Evolutionary conservation across 2,797 vertebrate species (phyloP).

Genomic region (Artibeus lituratus): DNA sequence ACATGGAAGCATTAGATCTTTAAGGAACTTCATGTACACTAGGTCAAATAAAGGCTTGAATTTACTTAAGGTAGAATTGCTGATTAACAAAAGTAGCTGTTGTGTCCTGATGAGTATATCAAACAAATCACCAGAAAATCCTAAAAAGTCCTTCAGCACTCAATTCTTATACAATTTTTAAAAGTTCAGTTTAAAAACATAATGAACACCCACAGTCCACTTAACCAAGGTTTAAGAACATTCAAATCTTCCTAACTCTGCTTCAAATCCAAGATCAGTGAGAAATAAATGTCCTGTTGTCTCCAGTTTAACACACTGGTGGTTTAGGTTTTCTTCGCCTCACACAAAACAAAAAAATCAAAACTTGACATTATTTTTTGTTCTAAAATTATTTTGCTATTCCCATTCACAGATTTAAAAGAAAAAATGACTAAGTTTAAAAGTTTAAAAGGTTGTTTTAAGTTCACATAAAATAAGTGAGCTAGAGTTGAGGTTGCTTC

Average conservation of each 20-base stretch:
- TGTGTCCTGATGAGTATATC: constrained; percentile 69
- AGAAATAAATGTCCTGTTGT: constrained; percentile 62
- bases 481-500: constrained; percentile 56
- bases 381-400: constrained; percentile 69
- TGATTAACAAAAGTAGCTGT: constrained; percentile 79
- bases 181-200: constrained; percentile 68
- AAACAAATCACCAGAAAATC: constrained; percentile 73
- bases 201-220: constrained; percentile 78
- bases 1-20: constrained; percentile 81
- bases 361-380: constrained; percentile 65
- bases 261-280: constrained; percentile 76
- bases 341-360: constrained; percentile 61
- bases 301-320: constrained; percentile 67
- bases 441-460: constrained; percentile 73
- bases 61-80: constrained; percentile 70
- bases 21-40: constrained; percentile 85
- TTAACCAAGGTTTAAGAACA: constrained; percentile 75
- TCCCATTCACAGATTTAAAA: constrained; percentile 76
- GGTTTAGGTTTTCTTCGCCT: constrained; percentile 61
- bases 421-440: constrained; percentile 77
- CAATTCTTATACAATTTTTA: constrained; percentile 72
- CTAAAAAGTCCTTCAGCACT: constrained; percentile 70
- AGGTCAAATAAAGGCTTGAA: constrained; percentile 69
- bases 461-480: constrained; percentile 66
- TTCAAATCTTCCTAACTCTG: constrained; percentile 79